These are phyloP conservation scores for Recurvirostra avosetta DNA, from an alignment of 2,113 vertebrate genomes.

Conservation along the genomic window DNA sequence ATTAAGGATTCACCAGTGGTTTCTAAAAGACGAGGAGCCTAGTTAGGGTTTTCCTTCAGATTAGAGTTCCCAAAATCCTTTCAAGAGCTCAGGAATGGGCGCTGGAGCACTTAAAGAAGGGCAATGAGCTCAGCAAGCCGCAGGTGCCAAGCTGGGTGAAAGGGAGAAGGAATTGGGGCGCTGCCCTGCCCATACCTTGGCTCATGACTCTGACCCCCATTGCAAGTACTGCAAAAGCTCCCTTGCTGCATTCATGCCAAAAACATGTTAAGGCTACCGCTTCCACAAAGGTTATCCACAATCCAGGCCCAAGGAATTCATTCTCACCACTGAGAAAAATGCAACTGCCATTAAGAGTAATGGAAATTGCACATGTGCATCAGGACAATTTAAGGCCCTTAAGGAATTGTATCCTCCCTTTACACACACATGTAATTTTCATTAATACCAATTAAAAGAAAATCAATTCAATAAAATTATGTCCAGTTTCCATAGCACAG, in stretches of 20 bases:
- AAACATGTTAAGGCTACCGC: neutral
- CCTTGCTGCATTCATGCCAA: neutral
- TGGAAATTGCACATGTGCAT: slow-evolving; percentile 47
- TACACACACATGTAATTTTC: slow-evolving; percentile 53
- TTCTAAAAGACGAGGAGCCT: neutral
- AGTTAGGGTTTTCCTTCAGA: neutral
- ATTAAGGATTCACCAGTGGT: neutral
- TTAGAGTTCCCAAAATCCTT: neutral
- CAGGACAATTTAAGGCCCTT: slow-evolving; percentile 41
- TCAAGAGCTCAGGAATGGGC: neutral
- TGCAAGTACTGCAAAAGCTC: neutral
- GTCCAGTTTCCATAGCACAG: slow-evolving; percentile 32
- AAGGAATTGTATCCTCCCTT: slow-evolving; percentile 30
- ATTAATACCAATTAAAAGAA: slow-evolving; percentile 60
- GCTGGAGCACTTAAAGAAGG: neutral
- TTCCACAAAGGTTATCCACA: neutral
- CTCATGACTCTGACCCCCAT: neutral
- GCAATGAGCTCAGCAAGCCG: accelerated
- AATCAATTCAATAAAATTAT: slow-evolving; percentile 45
- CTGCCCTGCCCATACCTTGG: neutral
- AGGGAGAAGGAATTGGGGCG: neutral
- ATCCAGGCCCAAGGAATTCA: neutral
- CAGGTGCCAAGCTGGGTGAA: accelerated
- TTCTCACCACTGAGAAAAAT: slow-evolving; percentile 28
- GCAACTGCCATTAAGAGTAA: slow-evolving; percentile 22